A percentile compares a stretch with the other conserved stretches of the same genome.
Evolutionary conservation across 2,113 vertebrate species (phyloP).

Genomic region (Origma solitaria): DNA sequence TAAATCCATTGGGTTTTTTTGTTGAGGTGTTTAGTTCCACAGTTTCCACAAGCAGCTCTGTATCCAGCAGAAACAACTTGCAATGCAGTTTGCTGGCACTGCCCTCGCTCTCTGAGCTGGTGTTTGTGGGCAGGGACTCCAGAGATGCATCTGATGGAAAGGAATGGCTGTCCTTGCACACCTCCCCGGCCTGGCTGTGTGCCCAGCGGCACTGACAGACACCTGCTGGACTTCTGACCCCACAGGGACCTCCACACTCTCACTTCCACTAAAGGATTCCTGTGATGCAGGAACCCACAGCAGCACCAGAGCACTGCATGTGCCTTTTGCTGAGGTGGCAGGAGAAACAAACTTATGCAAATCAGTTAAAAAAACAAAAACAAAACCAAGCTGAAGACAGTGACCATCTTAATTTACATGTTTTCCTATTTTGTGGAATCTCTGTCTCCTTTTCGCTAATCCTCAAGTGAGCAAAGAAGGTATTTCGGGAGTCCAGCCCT

Average conservation of each 20-base stretch:
- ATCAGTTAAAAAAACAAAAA: background rate
- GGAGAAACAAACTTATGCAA: background rate
- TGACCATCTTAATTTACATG: background rate
- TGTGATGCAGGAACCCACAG: background rate
- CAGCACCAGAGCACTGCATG: background rate
- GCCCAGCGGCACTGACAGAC: background rate
- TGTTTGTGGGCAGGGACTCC: background rate
- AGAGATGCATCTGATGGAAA: background rate
- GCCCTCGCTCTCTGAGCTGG: background rate
- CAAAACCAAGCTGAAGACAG: background rate
- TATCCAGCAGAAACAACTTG: background rate
- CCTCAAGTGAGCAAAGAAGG: background rate
- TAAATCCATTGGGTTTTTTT: background rate
- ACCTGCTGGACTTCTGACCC: background rate
- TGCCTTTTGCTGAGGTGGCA: background rate
- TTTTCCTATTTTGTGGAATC: background rate
- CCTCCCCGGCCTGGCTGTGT: accelerated
- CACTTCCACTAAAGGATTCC: background rate
- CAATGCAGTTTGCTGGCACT: background rate
- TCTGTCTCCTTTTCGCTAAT: background rate
- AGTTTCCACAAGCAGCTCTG: background rate
- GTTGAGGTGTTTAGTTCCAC: background rate
- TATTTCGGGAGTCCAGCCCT: background rate
- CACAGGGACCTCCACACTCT: too few species aligned
- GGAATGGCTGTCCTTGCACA: background rate